Base-by-base conservation (phyloP, 2,797 vertebrate genomes). In the Muscicapa comitata region DNA sequence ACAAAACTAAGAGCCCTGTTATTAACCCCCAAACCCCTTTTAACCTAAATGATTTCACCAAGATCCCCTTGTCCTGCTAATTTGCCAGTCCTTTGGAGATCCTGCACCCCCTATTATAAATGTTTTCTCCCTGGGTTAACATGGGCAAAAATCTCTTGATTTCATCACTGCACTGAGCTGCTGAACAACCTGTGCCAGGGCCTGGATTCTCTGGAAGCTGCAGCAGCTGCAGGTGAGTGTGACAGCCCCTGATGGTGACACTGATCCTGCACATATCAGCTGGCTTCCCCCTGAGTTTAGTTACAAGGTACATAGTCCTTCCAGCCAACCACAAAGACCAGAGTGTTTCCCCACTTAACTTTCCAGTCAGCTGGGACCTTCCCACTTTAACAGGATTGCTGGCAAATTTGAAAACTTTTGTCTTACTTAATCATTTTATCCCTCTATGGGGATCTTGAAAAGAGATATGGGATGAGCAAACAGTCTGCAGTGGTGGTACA, bases 191-290 rank as follows among this genome's bases (percentile, higher is more conserved):
- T 19, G 19, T 48, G 31, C 33, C 1, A 6, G 29, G 23, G 38
- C 16, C 35, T 67, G 43, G 16, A 20, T 25, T 11, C 10, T 11
- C 10, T 23, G 15, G 11, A 17, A 67, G 7, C 31, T 26, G 47
- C 1, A 5, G 50, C 9, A 66, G 45, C 11, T 38, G 15, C 48
- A 82, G 48, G n/a, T 7, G 0, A 0, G 28, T 28, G 38, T 18
- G 40, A n/a, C 21, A 74, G 37, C 11, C 28, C 18, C 42, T n/a
- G 33, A 17, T 7, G 28, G 28, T 28, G 33, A 43, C 17, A 6
- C 20, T 31, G 48, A 6, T 26, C 38, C 38, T 7, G 3, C 35
- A 43, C 17, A 1, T 0, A 8, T 0, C 62, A 42, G 10, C 7
- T 35, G 14, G 2, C 58, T 54, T 5, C 7, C 23, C 6, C 8